Conservation (phyloP, 2,888 invertebrate genomes). For the Elaeidobius kamerunicus region DNA sequence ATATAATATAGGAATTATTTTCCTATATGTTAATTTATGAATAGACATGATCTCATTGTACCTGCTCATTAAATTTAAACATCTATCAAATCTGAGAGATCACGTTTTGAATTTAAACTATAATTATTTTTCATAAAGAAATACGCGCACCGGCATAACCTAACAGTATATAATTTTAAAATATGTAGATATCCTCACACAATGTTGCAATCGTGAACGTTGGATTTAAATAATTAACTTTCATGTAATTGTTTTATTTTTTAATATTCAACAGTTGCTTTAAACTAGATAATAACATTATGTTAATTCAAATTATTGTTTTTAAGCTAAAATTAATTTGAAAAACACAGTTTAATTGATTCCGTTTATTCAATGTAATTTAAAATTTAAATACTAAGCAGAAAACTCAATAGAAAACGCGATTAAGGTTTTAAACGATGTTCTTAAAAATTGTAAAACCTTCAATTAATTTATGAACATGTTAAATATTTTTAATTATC, state of each 20-base stretch:
- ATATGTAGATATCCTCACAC: background rate
- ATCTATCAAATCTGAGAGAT: constrained; percentile 21
- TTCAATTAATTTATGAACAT: too few relatives aligned
- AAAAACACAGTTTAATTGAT: too few relatives aligned
- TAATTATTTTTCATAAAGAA: constrained; percentile 24
- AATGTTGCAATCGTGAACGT: background rate
- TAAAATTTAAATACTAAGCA: too few relatives aligned
- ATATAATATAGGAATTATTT: constrained; percentile 16
- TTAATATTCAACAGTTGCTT: background rate
- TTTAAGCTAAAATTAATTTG: too few relatives aligned
- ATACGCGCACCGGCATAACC: constrained; percentile 1
- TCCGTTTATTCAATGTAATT: too few relatives aligned
- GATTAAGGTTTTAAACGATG: too few relatives aligned
- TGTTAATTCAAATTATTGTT: too few relatives aligned
- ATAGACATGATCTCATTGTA: constrained; percentile 27
- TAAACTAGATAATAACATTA: too few relatives aligned
- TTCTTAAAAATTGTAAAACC: too few relatives aligned
- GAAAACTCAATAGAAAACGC: too few relatives aligned
- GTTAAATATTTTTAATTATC: too few relatives aligned
- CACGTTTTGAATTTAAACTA: constrained; percentile 18
- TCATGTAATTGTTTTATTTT: background rate
- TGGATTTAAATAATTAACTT: background rate
- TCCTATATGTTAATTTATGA: constrained; percentile 22
- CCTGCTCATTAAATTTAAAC: constrained; percentile 21
- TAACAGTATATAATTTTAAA: background rate